These are phyloP conservation scores for Euphydryas editha DNA, from an alignment of 2,888 invertebrate species.

Conservation along the genomic window DNA sequence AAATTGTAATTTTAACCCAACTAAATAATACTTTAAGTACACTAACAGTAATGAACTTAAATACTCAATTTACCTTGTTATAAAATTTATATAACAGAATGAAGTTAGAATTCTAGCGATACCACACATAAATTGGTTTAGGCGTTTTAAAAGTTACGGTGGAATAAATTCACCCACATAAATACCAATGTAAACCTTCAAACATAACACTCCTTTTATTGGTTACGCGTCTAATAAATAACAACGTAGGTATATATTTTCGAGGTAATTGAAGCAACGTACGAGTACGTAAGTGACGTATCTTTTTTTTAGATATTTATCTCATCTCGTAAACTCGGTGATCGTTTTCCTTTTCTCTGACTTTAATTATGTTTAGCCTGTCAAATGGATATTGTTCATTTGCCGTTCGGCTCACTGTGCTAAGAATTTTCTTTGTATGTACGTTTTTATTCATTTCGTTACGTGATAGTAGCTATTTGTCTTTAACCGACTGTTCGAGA, in stretches of 20 bases:
- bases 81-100: too few relatives aligned
- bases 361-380: constrained; percentile 36
- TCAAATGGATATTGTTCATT: constrained; percentile 33
- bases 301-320: constrained; percentile 25
- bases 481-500: too few relatives aligned
- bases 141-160: neutral
- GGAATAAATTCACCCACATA: neutral
- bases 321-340: constrained; percentile 24
- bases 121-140: too few relatives aligned
- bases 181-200: too few relatives aligned
- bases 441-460: constrained; percentile 7
- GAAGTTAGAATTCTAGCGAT: too few relatives aligned
- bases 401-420: constrained; percentile 24
- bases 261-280: neutral
- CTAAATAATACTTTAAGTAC: neutral
- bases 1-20: neutral
- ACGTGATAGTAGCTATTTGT: too few relatives aligned
- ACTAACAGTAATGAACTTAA: too few relatives aligned
- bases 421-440: constrained; percentile 25
- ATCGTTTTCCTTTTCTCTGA: constrained; percentile 23
- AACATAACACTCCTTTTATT: too few relatives aligned
- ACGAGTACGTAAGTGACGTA: neutral
- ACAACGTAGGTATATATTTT: neutral
- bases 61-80: too few relatives aligned
- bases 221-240: too few relatives aligned